Percentiles rank a stretch among this genome's conserved stretches.
phyloP scores from a whole-genome alignment of 2,797 vertebrate genomes.

The Champsocephalus gunnari region DNA sequence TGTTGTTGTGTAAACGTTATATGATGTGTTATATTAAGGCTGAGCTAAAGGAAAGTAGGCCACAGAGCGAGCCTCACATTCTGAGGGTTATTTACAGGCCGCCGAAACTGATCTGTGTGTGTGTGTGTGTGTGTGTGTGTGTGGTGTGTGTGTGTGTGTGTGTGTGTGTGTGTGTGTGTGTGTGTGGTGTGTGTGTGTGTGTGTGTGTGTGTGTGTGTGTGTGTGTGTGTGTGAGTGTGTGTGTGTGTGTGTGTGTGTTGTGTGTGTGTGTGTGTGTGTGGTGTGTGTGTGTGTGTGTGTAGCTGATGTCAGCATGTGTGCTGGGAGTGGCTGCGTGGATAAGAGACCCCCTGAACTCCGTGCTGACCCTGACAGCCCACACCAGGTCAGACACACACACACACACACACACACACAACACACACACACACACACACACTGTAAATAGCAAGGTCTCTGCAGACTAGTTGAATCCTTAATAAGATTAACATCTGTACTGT shows the following conservation, averaged over 20 bases:
- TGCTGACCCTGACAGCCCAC: conserved; percentile 96
- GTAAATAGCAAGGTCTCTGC: too few species aligned
- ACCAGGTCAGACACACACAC: conserved; percentile 88
- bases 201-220: too few species aligned
- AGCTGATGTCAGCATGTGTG: conserved; percentile 96
- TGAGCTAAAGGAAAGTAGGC: not conserved
- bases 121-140: conserved; percentile 46
- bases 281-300: conserved; percentile 58
- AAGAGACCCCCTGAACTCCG: conserved; percentile 96
- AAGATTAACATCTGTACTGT: too few species aligned
- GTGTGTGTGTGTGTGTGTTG: too few species aligned
- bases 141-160: conserved; percentile 43
- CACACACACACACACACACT: too few species aligned
- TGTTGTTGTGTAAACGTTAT: too few species aligned
- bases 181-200: too few species aligned
- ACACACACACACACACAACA: too few species aligned
- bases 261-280: too few species aligned
- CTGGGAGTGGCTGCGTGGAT: conserved; percentile 96
- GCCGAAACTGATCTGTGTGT: conserved; percentile 77
- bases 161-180: conserved; percentile 41
- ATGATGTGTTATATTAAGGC: too few species aligned
- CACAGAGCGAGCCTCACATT: conserved; percentile 59
- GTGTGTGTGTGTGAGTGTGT: too few species aligned
- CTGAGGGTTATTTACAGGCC: conserved; percentile 76
- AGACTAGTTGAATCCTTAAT: too few species aligned